phyloP scores from a whole-genome alignment of 2,888 invertebrate species.

The Pammene fasciana region DNA sequence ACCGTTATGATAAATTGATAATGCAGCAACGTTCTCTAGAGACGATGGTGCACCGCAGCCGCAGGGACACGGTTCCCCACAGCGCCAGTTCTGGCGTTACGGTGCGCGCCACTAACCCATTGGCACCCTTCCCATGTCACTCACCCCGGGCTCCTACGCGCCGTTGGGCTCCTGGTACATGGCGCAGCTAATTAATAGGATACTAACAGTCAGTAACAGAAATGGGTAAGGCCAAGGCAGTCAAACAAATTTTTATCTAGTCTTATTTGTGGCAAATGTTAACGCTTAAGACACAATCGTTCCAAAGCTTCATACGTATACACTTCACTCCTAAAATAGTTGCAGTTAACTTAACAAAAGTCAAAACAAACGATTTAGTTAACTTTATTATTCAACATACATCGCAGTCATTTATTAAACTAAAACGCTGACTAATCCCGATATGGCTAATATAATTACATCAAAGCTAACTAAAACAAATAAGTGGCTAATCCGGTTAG shows the following conservation, averaged over 20 bases:
- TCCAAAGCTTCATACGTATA: too few relatives aligned
- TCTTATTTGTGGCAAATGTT: too few relatives aligned
- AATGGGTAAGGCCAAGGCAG: too few relatives aligned
- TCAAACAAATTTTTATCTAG: too few relatives aligned
- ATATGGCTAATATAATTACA: conserved; percentile 24
- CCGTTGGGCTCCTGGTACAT: conserved; percentile 18
- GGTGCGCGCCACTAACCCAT: conserved; percentile 41
- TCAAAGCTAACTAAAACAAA: conserved; percentile 25
- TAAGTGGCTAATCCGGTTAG: conserved; percentile 13
- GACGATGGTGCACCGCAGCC: conserved; percentile 16
- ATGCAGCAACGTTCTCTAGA: conserved; percentile 14
- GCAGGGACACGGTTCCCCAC: conserved; percentile 31
- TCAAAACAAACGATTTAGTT: neutral
- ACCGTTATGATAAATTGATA: conserved; percentile 3
- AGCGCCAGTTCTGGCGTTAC: conserved; percentile 33
- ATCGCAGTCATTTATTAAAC: conserved; percentile 3
- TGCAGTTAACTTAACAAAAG: neutral
- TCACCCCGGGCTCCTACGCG: conserved; percentile 27
- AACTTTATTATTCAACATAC: conserved; percentile 5
- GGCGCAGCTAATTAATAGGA: neutral
- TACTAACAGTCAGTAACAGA: neutral
- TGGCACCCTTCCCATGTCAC: conserved; percentile 40
- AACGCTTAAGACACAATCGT: too few relatives aligned
- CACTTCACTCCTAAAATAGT: too few relatives aligned
- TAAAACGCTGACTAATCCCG: neutral